phyloP scores from a whole-genome alignment of 1,140 invertebrate species.

The Panagrolaimus sp. region DNA sequence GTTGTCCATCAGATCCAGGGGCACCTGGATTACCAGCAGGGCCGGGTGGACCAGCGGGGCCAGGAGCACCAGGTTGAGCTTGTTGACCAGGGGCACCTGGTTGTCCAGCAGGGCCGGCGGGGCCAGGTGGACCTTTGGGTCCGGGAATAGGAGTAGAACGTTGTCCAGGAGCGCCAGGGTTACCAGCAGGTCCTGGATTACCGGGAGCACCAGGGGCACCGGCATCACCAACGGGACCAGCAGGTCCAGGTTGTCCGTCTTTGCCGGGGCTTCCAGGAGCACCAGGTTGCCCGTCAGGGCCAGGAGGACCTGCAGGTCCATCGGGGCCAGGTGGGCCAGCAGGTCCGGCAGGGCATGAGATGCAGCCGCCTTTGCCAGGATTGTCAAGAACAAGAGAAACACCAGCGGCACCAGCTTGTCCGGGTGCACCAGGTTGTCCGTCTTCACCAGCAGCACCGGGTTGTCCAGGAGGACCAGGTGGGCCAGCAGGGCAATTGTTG shows the following conservation, averaged over 20 bases:
- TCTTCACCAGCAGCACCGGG: constrained; percentile 15
- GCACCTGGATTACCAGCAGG: constrained; percentile 15
- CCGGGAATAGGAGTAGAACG: constrained; percentile 28
- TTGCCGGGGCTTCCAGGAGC: constrained; percentile 25
- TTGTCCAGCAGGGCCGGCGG: constrained; percentile 19
- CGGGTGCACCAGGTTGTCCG: constrained; percentile 22
- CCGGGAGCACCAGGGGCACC: constrained; percentile 22
- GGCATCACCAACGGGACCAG: constrained; percentile 22
- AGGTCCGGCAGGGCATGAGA: constrained; percentile 13
- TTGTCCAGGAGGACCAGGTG: constrained; percentile 20
- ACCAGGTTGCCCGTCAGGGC: constrained; percentile 8
- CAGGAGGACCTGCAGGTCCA: not conserved
- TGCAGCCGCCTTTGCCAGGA: not conserved
- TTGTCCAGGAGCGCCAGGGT: constrained; percentile 23
- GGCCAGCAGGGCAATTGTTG: constrained; percentile 36
- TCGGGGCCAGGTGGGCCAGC: constrained; percentile 13
- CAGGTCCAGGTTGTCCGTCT: constrained; percentile 28
- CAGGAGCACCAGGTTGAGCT: constrained; percentile 12
- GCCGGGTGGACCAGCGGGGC: constrained; percentile 20
- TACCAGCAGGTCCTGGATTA: constrained; percentile 16
- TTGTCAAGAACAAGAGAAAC: constrained; percentile 4
- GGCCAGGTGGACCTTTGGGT: constrained; percentile 32
- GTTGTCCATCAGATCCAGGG: constrained; percentile 23
- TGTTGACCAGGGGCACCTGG: constrained; percentile 18
- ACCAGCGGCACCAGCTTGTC: constrained; percentile 17